Percentiles rank a stretch among this genome's conserved stretches.
phyloP scores from a whole-genome alignment of 2,113 vertebrate genomes.

The Mungos mungo region DNA sequence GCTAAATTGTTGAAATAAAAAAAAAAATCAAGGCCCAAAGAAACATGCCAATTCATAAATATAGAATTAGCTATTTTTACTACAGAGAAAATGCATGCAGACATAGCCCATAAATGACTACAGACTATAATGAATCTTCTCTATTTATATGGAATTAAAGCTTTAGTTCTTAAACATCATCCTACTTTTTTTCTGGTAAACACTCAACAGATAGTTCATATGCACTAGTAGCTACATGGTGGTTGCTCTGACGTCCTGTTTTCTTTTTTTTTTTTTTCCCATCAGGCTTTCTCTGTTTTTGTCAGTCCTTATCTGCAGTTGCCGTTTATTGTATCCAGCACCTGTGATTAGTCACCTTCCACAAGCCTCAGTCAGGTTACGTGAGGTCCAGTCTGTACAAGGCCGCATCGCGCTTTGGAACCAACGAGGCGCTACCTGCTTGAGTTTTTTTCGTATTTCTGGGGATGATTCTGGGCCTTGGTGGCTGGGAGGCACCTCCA shows the following conservation, averaged over 20 bases:
- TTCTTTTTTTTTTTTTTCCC: background rate
- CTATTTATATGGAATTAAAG: slow-evolving; percentile 1
- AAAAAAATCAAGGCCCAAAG: background rate
- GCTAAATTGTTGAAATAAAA: background rate
- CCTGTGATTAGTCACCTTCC: background rate
- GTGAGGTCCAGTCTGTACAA: background rate
- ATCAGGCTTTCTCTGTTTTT: background rate
- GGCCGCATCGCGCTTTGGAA: background rate
- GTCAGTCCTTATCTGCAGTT: background rate
- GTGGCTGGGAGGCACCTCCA: background rate
- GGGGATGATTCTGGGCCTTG: background rate
- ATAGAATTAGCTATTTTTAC: background rate
- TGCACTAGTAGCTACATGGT: background rate
- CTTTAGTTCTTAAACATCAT: background rate
- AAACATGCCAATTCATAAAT: background rate
- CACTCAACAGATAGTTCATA: background rate
- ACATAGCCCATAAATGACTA: background rate
- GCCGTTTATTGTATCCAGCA: background rate
- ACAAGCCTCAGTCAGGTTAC: background rate
- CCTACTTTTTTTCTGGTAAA: background rate
- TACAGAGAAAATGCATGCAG: background rate
- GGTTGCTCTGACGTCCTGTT: background rate
- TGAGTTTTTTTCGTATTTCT: background rate
- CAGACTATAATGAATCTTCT: background rate
- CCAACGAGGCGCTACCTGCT: background rate